Percentiles rank a stretch among this genome's conserved stretches.
Conservation (phyloP, 2,113 vertebrate genomes). For the Xiphophorus hellerii region DNA sequence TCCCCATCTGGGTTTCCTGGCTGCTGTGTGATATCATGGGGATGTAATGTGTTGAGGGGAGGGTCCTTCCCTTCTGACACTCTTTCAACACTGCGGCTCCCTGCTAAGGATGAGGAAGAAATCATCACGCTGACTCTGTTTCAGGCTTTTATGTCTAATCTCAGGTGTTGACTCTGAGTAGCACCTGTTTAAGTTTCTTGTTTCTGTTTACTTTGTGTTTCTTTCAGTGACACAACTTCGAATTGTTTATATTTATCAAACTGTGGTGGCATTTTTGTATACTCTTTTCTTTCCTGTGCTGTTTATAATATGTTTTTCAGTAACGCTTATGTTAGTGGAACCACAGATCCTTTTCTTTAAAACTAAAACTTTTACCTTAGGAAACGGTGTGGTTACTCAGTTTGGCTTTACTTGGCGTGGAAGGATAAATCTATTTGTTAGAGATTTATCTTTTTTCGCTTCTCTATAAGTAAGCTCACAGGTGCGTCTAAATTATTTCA, state of each 20-base stretch:
- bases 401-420: not conserved
- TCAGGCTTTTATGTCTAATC: conserved; percentile 54
- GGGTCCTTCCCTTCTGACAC: conserved; percentile 30
- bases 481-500: not conserved
- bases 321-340: not conserved
- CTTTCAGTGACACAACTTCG: conserved; percentile 5
- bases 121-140: conserved; percentile 10
- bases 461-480: not conserved
- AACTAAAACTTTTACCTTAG: not conserved
- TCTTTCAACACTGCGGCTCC: conserved; percentile 43
- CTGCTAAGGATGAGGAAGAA: conserved; percentile 30
- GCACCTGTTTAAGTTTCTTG: conserved; percentile 50
- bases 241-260: conserved; percentile 30
- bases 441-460: not conserved
- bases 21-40: conserved; percentile 82
- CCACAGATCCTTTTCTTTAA: no score
- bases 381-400: not conserved
- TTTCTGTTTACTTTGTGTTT: conserved; percentile 1
- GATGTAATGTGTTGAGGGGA: conserved; percentile 35
- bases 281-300: not conserved
- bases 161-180: conserved; percentile 30
- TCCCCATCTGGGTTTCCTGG: conserved; percentile 73
- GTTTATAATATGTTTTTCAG: not conserved
- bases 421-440: not conserved
- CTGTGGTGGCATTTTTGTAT: not conserved